These are phyloP conservation scores for Porites rus DNA, from an alignment of 92 coral and sea anemone genomes.

Conservation along the genomic window DNA sequence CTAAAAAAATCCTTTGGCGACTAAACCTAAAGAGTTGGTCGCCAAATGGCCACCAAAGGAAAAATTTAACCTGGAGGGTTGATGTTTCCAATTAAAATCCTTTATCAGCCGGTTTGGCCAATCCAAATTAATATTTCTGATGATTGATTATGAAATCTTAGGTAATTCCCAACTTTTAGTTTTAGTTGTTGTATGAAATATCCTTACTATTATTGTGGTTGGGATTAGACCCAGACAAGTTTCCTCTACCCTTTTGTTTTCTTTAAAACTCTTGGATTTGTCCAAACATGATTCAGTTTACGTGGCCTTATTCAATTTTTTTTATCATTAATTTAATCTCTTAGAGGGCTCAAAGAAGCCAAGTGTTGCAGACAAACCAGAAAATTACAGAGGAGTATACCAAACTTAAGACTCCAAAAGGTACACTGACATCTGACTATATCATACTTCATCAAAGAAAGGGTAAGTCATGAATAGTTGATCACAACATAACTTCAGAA, in stretches of 20 bases:
- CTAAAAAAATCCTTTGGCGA: too few species aligned
- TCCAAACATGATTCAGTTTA: neutral
- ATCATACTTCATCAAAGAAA: conserved; percentile 3
- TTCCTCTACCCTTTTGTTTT: neutral
- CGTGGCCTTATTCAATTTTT: neutral
- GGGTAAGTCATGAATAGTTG: neutral
- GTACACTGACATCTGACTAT: neutral
- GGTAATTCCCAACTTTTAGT: too few species aligned
- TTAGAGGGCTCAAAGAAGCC: neutral
- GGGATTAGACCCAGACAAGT: too few species aligned
- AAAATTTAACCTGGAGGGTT: too few species aligned
- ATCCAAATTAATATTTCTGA: too few species aligned
- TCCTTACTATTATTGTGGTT: too few species aligned
- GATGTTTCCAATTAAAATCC: too few species aligned
- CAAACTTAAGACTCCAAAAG: conserved; percentile 18
- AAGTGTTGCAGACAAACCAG: neutral
- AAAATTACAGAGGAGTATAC: conserved; percentile 15
- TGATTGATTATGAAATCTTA: too few species aligned
- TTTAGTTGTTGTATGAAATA: too few species aligned
- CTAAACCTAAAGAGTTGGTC: too few species aligned
- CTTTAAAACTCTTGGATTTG: neutral
- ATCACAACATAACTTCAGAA: neutral
- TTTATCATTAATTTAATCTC: neutral
- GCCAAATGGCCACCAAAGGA: too few species aligned
- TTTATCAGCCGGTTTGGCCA: too few species aligned